Evolutionary conservation across 2,113 vertebrate genomes (phyloP).

Genomic region (Pterocles orientalis): DNA sequence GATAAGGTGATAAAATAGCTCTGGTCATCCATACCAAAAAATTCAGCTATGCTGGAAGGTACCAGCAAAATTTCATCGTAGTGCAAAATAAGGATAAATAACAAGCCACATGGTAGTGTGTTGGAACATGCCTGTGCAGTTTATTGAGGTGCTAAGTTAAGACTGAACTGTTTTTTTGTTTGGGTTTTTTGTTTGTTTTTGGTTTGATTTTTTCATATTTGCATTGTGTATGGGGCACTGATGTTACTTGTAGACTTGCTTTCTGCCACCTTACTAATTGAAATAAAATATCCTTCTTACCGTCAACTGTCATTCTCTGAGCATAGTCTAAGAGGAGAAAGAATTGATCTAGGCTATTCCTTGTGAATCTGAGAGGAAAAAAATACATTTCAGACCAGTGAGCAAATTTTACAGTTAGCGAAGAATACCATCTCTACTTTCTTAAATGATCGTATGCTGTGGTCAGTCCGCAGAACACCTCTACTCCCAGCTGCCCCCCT

Average conservation of each 20-base stretch:
- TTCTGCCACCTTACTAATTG: neutral
- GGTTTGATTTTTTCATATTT: neutral
- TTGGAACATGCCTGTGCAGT: neutral
- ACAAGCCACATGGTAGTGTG: neutral
- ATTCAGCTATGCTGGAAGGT: neutral
- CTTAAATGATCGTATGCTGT: neutral
- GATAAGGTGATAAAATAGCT: neutral
- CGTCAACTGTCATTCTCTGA: neutral
- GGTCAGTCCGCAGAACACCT: neutral
- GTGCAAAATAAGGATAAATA: neutral
- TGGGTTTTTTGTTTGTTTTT: neutral
- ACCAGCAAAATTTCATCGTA: neutral
- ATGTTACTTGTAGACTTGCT: neutral
- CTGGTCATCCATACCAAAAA: neutral
- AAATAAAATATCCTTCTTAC: neutral
- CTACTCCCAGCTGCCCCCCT: too few relatives aligned
- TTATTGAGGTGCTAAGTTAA: neutral
- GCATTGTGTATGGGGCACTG: neutral
- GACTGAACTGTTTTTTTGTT: neutral
- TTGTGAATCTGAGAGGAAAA: neutral
- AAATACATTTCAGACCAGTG: neutral
- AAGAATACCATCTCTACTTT: neutral
- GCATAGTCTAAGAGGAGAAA: neutral
- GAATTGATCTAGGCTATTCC: neutral
- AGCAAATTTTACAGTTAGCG: neutral